A percentile compares a stretch with the other conserved stretches of the same genome.
These are phyloP conservation scores for Poeciliopsis presidionis DNA, from an alignment of 2,797 vertebrate species.

Conservation along the genomic window DNA sequence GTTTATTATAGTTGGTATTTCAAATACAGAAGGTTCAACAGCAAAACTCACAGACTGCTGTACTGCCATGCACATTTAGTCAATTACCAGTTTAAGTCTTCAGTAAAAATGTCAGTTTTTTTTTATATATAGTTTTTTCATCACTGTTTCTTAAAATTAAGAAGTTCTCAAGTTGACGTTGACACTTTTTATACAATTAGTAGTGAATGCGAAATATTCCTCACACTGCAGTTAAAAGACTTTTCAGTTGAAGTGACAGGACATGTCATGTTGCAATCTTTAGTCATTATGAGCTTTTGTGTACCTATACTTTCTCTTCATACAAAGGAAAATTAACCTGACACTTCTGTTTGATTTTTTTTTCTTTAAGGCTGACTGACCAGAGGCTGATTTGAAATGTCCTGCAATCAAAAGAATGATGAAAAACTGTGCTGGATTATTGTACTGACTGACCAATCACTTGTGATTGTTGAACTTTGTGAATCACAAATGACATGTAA, in stretches of 20 bases:
- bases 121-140: neutral
- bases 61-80: neutral
- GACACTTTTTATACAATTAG: neutral
- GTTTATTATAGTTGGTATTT: neutral
- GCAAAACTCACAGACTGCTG: neutral
- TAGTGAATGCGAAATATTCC: neutral
- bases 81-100: neutral
- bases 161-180: neutral
- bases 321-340: neutral
- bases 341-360: neutral
- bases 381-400: conserved; percentile 2
- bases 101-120: neutral
- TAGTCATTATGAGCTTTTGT: neutral
- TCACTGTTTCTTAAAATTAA: neutral
- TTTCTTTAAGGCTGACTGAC: neutral
- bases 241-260: neutral
- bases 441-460: neutral
- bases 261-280: neutral
- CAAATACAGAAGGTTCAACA: neutral
- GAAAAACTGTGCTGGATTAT: neutral
- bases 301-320: neutral
- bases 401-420: conserved; percentile 6
- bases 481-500: neutral
- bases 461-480: neutral
- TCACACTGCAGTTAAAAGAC: neutral